Base-by-base conservation (phyloP, 2,797 vertebrate species). In the Silurus lanzhouensis region DNA sequence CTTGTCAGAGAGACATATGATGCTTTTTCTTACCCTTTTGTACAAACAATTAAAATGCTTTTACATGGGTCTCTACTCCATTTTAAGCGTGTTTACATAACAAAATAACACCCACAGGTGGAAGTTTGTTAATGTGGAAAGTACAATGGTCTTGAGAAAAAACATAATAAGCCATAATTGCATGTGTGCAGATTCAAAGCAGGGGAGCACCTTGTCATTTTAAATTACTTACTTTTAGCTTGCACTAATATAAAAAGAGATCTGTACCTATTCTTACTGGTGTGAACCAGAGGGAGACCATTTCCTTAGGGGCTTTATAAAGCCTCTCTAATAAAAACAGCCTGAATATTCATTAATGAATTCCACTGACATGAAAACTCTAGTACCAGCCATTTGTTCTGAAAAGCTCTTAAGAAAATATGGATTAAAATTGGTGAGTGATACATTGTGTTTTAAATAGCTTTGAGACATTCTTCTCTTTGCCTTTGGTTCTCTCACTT, bases 371-470 rank as follows among this genome's bases (percentile, higher is more conserved):
- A 93, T 92, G 89, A 90, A 88, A 90, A 88, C 31, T 86, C 87
- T 91, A 25, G 86, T 90, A 89, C 90, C 87, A 91, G 89, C 83
- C 89, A 91, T 94, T 92, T 93, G 92, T 90, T 91, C 92, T 89
- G 89, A 90, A 83, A 83, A 85, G 89, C 91, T 93, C 91, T 93
- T 92, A 92, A 91, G 91, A 88, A 94, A 91, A 87, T 93, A 94
- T 94, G 93, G 92, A 94, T 94, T 94, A 93, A 92, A 91, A 93
- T 92, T 63, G 25, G 38, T 71, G 84, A 74, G 75, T 27, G 64
- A 89, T 85, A 83, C 79, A 89, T 89, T 89, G 83, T 84, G 87
- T 87, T 87, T 87, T 84, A 88, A 89, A 89, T 86, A 87, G 88
- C 88, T 88, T 84, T 85, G 78, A 85, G 86, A 88, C 70, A 81